Evolutionary conservation across 2,113 vertebrate species (phyloP).

Genomic region (Phainopepla nitens): DNA sequence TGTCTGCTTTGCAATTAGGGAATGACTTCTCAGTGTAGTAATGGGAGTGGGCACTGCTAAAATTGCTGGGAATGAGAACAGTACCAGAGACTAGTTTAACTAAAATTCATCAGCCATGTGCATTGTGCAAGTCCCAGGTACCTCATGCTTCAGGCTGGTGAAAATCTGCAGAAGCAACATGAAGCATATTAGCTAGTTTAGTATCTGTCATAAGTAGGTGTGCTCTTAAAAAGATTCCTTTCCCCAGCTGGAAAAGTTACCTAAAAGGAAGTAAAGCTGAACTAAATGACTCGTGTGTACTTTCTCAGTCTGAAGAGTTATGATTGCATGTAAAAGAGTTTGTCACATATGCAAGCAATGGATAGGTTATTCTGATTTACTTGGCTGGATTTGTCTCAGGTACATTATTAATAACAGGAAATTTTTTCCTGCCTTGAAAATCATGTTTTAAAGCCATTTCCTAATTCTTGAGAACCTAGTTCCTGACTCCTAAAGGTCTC

Average conservation of each 20-base stretch:
- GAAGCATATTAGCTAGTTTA: not conserved
- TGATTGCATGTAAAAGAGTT: not conserved
- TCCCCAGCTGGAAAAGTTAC: not conserved
- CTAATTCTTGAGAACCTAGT: not conserved
- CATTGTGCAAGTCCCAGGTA: not conserved
- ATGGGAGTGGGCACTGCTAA: not conserved
- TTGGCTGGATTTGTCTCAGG: not conserved
- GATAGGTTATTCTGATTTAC: not conserved
- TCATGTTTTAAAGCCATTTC: not conserved
- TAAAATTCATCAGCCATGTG: not conserved
- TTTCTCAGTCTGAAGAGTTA: not conserved
- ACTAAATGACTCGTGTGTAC: not conserved
- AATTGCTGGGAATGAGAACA: not conserved
- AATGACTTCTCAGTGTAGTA: not conserved
- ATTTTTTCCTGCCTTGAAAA: not conserved
- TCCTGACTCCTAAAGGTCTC: not conserved
- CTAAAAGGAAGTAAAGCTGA: not conserved
- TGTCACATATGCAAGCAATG: not conserved
- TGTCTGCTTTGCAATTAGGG: not conserved
- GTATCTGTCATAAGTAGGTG: not conserved
- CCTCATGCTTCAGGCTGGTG: not conserved
- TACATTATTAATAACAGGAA: not conserved
- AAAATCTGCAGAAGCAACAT: not conserved
- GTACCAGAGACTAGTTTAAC: not conserved
- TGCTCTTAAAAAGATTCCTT: not conserved